phyloP scores from a whole-genome alignment of 2,888 invertebrate species.

The Lepas anatifera region DNA sequence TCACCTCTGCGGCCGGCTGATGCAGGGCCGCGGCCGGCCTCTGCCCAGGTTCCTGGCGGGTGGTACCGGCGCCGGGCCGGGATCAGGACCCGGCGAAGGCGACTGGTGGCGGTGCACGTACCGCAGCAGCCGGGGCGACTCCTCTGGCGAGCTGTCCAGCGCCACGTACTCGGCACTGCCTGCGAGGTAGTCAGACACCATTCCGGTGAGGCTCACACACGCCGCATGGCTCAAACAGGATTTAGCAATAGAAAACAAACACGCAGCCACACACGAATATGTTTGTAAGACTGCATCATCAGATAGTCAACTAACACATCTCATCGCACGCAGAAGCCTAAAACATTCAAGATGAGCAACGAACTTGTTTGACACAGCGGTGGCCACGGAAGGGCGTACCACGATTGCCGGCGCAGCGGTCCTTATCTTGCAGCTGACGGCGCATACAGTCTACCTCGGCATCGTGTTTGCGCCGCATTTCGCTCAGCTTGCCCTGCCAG shows the following conservation, averaged over 20 bases:
- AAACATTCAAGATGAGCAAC: no score
- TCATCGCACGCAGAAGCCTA: no score
- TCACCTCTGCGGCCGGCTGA: neutral
- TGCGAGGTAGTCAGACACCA: neutral
- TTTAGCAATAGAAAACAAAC: no score
- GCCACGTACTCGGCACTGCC: neutral
- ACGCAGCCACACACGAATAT: no score
- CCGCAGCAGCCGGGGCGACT: neutral
- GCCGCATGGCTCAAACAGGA: no score
- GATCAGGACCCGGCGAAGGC: neutral
- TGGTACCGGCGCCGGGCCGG: neutral
- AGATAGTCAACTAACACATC: no score
- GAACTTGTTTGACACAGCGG: no score
- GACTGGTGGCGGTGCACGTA: neutral
- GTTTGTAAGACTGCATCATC: no score
- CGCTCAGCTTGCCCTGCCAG: conserved; percentile 33
- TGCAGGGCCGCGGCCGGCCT: neutral
- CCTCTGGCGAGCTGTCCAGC: neutral
- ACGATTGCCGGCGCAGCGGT: neutral
- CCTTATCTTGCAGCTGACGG: neutral
- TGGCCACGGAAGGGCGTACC: neutral
- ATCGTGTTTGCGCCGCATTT: conserved; percentile 31
- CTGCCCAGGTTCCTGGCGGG: neutral
- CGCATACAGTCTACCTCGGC: conserved; percentile 32
- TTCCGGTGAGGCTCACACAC: no score